Conservation (phyloP, 2,797 vertebrate genomes). For the Brachymystax lenok region DNA sequence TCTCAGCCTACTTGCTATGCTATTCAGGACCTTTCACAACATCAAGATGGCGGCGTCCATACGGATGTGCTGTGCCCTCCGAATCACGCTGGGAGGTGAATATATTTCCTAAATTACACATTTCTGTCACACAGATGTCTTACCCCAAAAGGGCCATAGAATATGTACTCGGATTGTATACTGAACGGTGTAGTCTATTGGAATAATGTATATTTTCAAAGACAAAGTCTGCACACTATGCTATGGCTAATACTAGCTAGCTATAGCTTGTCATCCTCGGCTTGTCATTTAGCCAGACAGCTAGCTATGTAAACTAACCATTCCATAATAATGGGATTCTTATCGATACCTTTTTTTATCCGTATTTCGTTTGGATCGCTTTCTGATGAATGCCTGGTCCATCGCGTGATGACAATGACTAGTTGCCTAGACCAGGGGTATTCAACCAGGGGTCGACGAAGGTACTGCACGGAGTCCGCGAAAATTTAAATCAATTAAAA, state of each 20-base stretch:
- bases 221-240: background rate
- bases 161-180: background rate
- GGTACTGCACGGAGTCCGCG: too few species aligned
- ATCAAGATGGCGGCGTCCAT: slow-evolving; percentile 70
- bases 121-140: background rate
- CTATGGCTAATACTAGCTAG: background rate
- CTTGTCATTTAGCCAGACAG: background rate
- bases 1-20: slow-evolving; percentile 27
- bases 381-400: too few species aligned
- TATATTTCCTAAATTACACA: background rate
- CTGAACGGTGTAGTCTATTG: background rate
- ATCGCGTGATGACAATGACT: too few species aligned
- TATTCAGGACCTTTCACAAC: slow-evolving; percentile 41
- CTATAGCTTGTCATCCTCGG: background rate
- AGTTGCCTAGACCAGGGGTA: too few species aligned
- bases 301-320: background rate
- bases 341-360: background rate
- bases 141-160: background rate
- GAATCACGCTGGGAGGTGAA: slow-evolving; percentile 59
- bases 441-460: too few species aligned
- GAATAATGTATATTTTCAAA: background rate
- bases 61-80: slow-evolving; percentile 63
- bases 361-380: background rate
- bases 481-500: too few species aligned
- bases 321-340: background rate